These are phyloP conservation scores for Ascidia mentula DNA, from an alignment of 23 tunicate species.

Conservation along the genomic window DNA sequence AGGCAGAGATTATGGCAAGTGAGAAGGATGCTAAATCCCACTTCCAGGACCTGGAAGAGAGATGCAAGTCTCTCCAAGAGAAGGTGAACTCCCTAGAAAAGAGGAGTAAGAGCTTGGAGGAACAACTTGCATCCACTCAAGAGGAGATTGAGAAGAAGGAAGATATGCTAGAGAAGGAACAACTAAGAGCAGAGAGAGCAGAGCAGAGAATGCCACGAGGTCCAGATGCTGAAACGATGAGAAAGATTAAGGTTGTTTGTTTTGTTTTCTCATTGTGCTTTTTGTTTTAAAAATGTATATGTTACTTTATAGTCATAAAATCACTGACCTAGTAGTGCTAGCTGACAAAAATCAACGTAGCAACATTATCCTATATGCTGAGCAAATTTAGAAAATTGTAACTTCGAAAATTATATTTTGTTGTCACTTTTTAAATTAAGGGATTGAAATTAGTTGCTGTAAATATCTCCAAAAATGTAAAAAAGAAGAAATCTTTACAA, in stretches of 20 bases:
- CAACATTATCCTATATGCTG: too few relatives aligned
- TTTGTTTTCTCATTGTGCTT: too few relatives aligned
- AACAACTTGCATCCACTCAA: conserved; percentile 30
- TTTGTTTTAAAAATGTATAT: too few relatives aligned
- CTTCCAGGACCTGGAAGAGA: conserved; percentile 28
- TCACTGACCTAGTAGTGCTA: not conserved
- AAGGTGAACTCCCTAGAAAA: conserved; percentile 39
- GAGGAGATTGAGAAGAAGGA: conserved; percentile 19
- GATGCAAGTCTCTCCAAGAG: conserved; percentile 26
- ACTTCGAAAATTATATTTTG: too few relatives aligned
- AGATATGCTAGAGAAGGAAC: conserved; percentile 14
- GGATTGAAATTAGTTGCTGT: too few relatives aligned
- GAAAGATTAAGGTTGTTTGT: conserved; percentile 50
- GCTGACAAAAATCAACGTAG: too few relatives aligned
- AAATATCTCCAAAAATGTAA: too few relatives aligned
- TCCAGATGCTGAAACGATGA: conserved; percentile 48
- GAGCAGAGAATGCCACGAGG: conserved; percentile 36
- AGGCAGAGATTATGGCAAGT: conserved; percentile 64
- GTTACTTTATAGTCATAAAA: too few relatives aligned
- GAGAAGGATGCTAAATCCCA: conserved; percentile 37
- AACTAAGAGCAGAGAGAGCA: conserved; percentile 26
- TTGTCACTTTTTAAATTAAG: too few relatives aligned
- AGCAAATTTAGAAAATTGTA: too few relatives aligned
- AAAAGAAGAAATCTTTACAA: too few relatives aligned
- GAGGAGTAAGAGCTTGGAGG: conserved; percentile 20